A percentile compares a stretch with the other conserved stretches of the same genome.
These are phyloP conservation scores for Procambarus clarkii DNA, from an alignment of 1,140 invertebrate genomes.

Conservation along the genomic window DNA sequence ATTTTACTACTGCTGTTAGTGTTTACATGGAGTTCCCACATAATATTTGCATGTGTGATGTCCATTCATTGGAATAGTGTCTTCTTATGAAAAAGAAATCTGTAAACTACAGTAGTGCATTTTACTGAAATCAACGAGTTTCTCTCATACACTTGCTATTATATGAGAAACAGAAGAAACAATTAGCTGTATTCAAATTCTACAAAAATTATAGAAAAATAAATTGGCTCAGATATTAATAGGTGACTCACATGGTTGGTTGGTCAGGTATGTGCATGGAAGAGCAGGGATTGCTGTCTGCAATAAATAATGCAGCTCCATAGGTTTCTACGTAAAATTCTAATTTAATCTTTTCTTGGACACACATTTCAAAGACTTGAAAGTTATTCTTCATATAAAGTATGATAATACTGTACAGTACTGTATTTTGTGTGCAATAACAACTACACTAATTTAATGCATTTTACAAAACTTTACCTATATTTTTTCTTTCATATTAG, in stretches of 20 bases:
- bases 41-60: constrained; percentile 28
- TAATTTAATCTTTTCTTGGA: not conserved
- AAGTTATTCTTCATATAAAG: too few species aligned
- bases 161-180: constrained; percentile 16
- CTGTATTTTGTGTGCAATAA: too few species aligned
- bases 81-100: constrained; percentile 32
- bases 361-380: too few species aligned
- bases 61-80: constrained; percentile 20
- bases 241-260: constrained; percentile 22
- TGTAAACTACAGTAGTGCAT: constrained; percentile 9
- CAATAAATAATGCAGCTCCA: not conserved
- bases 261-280: constrained; percentile 16
- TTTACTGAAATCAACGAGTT: constrained; percentile 23
- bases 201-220: constrained; percentile 45
- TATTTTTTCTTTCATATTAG: too few species aligned
- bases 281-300: not conserved
- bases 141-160: constrained; percentile 13
- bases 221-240: constrained; percentile 41
- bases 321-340: not conserved
- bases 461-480: too few species aligned
- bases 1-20: constrained; percentile 7
- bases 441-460: too few species aligned
- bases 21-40: not conserved
- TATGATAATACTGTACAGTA: too few species aligned
- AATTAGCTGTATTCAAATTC: not conserved